Evolutionary conservation across 1,140 invertebrate genomes (phyloP).

Genomic region (Diachasmimorpha longicaudata): DNA sequence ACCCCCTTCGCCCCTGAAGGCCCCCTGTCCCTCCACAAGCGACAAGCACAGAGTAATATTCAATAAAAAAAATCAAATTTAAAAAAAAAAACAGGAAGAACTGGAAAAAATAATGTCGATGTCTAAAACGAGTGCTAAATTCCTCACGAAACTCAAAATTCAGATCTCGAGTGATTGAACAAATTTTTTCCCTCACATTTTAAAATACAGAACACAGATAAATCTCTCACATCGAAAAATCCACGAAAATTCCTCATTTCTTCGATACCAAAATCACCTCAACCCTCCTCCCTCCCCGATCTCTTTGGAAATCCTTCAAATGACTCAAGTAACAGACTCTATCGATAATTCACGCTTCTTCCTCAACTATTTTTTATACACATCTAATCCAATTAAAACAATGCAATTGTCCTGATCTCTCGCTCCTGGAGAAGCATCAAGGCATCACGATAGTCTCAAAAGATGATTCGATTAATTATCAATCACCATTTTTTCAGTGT

Average conservation of each 20-base stretch:
- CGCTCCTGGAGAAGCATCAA: not conserved
- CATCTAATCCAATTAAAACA: too few relatives aligned
- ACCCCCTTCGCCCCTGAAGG: not conserved
- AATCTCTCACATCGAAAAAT: not conserved
- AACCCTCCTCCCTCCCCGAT: too few relatives aligned
- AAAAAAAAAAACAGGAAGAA: not conserved
- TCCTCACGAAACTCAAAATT: not conserved
- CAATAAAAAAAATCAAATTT: not conserved
- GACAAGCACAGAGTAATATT: not conserved
- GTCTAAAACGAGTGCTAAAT: not conserved
- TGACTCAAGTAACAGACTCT: too few relatives aligned
- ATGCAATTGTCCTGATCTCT: not conserved
- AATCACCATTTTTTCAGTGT: not conserved
- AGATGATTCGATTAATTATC: not conserved
- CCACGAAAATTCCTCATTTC: not conserved
- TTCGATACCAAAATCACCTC: not conserved
- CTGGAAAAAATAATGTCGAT: not conserved
- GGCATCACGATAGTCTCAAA: not conserved
- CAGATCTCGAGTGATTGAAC: not conserved
- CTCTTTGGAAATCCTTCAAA: not conserved
- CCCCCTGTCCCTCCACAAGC: not conserved
- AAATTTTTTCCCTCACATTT: not conserved
- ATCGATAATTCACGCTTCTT: too few relatives aligned
- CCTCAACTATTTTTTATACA: too few relatives aligned
- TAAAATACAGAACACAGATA: not conserved